These are phyloP conservation scores for Lagria hirta DNA, from an alignment of 2,888 invertebrate genomes.

Conservation along the genomic window DNA sequence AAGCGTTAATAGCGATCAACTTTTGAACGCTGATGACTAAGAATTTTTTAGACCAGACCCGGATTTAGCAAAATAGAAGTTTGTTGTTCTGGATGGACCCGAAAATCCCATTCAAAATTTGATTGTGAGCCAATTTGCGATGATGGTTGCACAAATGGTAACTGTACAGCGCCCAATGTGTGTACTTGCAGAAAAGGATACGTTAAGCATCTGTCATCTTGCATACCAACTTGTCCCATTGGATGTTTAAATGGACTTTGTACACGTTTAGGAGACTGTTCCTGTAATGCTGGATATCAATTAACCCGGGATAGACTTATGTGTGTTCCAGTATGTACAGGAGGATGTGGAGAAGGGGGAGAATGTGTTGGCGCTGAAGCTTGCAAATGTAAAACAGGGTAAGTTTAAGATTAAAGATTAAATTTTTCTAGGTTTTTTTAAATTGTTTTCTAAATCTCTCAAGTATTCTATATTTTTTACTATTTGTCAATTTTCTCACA, in stretches of 20 bases:
- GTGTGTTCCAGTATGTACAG: slow-evolving; percentile 63
- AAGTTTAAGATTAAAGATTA: no score
- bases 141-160: slow-evolving; percentile 67
- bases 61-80: slow-evolving; percentile 66
- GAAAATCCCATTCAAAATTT: slow-evolving; percentile 59
- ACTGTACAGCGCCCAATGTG: slow-evolving; percentile 65
- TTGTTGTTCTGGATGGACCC: slow-evolving; percentile 72
- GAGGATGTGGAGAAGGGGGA: slow-evolving; percentile 59
- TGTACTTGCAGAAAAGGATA: slow-evolving; percentile 67
- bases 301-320: slow-evolving; percentile 60
- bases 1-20: no score
- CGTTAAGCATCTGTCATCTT: slow-evolving; percentile 54
- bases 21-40: no score
- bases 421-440: no score
- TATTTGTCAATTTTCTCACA: no score
- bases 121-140: slow-evolving; percentile 67
- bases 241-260: slow-evolving; percentile 70
- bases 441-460: no score
- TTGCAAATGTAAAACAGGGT: slow-evolving; percentile 60
- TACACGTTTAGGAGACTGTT: slow-evolving; percentile 61
- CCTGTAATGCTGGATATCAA: slow-evolving; percentile 63
- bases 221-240: slow-evolving; percentile 68
- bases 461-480: no score
- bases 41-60: slow-evolving; percentile 58
- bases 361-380: slow-evolving; percentile 59